phyloP scores from a whole-genome alignment of 1,140 invertebrate genomes.

The Danaus plexippus region DNA sequence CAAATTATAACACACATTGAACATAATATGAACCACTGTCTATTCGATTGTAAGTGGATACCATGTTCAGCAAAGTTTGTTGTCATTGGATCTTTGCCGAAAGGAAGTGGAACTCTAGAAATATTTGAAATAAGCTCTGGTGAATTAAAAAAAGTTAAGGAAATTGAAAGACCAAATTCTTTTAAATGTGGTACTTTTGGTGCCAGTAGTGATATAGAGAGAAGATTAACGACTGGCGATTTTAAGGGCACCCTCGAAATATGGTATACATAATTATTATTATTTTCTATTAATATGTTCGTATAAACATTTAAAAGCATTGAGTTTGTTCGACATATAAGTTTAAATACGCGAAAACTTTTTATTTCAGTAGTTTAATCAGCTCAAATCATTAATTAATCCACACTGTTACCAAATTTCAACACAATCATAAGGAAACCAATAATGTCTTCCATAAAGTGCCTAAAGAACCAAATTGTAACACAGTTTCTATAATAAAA shows the following conservation, averaged over 20 bases:
- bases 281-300: neutral
- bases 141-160: conserved; percentile 80
- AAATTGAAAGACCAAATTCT: conserved; percentile 84
- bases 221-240: conserved; percentile 91
- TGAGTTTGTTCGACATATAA: neutral
- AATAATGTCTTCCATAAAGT: too few relatives aligned
- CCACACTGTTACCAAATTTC: too few relatives aligned
- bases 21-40: conserved; percentile 86
- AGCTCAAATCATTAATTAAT: too few relatives aligned
- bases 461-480: too few relatives aligned
- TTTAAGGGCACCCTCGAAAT: conserved; percentile 90
- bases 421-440: too few relatives aligned
- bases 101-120: conserved; percentile 88
- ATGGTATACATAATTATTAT: conserved; percentile 75
- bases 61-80: conserved; percentile 94
- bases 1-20: conserved; percentile 92
- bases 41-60: conserved; percentile 96
- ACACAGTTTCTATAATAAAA: neutral
- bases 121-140: conserved; percentile 87
- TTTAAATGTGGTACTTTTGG: conserved; percentile 96
- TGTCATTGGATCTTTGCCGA: conserved; percentile 86
- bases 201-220: conserved; percentile 83
- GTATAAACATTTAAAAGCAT: neutral
- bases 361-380: too few relatives aligned
- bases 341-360: too few relatives aligned